Conservation (phyloP, 2,113 vertebrate species). For the Toxostoma redivivum region DNA sequence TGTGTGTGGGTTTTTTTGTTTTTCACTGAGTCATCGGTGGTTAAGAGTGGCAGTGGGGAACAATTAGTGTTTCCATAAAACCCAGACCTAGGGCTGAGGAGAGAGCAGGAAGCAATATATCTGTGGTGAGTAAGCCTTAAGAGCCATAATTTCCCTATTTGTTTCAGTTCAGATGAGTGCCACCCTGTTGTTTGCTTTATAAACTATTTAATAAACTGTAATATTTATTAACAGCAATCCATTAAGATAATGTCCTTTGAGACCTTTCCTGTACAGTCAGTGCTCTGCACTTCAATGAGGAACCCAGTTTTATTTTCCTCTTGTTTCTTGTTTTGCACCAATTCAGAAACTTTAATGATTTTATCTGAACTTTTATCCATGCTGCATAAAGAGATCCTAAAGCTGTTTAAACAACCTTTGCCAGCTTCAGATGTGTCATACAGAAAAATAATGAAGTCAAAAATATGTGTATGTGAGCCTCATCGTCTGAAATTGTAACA, state of each 20-base stretch:
- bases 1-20: neutral
- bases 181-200: conserved; percentile 52
- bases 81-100: conserved; percentile 2
- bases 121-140: conserved; percentile 39
- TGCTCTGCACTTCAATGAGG: neutral
- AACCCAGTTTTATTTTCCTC: neutral
- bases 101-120: conserved; percentile 32
- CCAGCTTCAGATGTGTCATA: neutral
- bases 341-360: neutral
- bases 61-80: conserved; percentile 36
- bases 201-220: conserved; percentile 52
- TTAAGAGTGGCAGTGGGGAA: neutral
- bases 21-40: neutral
- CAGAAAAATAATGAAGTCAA: conserved; percentile 20
- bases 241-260: conserved; percentile 26
- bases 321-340: neutral
- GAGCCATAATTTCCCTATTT: conserved; percentile 39
- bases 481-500: neutral
- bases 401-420: neutral
- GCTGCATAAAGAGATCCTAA: neutral
- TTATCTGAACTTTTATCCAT: neutral
- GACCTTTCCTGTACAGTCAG: neutral
- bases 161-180: conserved; percentile 31
- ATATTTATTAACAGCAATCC: conserved; percentile 50
- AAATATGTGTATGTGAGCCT: neutral